A percentile compares a stretch with the other conserved stretches of the same genome.
phyloP scores from a whole-genome alignment of 2,888 invertebrate genomes.

The Heliconius erato region DNA sequence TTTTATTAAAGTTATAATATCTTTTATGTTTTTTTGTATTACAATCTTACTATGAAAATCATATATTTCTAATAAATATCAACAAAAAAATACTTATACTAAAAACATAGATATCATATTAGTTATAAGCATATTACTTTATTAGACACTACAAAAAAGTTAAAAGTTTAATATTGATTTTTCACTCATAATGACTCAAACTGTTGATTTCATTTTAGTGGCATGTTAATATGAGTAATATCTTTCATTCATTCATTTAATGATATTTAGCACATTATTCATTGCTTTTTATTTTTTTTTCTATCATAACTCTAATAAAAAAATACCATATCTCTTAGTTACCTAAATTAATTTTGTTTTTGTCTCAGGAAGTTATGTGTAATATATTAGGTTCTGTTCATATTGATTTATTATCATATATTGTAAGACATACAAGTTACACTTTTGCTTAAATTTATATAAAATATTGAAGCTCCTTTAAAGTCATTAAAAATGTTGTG shows the following conservation, averaged over 20 bases:
- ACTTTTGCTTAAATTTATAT: neutral
- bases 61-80: neutral
- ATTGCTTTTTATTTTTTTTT: neutral
- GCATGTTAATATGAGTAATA: neutral
- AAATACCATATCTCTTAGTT: neutral
- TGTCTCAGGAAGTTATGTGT: neutral
- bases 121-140: neutral
- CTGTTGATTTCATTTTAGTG: neutral
- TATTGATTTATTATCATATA: no score
- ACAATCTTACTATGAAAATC: neutral
- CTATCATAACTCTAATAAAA: neutral
- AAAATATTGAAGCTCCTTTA: neutral
- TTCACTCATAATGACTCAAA: constrained; percentile 10
- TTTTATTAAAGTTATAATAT: neutral
- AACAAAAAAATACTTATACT: neutral
- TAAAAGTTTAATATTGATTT: constrained; percentile 17
- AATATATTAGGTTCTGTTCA: neutral
- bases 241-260: neutral
- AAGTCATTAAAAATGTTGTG: neutral
- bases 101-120: neutral
- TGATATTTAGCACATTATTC: neutral
- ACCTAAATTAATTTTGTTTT: neutral
- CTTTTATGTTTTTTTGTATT: neutral
- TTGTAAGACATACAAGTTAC: neutral
- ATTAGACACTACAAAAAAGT: neutral